phyloP scores from a whole-genome alignment of 2,797 vertebrate genomes.

The Crenichthys baileyi region DNA sequence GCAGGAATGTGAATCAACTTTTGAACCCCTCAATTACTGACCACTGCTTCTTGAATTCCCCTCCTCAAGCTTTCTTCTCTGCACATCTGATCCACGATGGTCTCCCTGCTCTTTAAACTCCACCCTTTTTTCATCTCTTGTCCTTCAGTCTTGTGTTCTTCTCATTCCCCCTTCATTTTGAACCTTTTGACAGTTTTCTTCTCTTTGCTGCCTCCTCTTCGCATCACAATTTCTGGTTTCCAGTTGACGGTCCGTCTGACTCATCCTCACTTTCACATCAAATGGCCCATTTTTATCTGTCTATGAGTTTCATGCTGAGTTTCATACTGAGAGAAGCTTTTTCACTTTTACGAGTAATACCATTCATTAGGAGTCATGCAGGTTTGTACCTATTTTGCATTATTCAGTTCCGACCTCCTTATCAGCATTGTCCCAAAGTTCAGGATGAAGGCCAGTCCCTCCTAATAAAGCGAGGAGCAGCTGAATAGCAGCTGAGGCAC shows the following conservation, averaged over 20 bases:
- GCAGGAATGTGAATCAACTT: conserved; percentile 46
- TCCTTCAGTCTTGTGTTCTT: not conserved
- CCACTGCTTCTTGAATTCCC: conserved; percentile 29
- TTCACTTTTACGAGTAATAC: not conserved
- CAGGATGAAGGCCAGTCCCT: conserved; percentile 11
- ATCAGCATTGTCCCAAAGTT: not conserved
- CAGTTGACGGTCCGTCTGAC: conserved; percentile 26
- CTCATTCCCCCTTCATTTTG: not conserved
- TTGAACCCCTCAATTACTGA: conserved; percentile 51
- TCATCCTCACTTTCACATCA: conserved; percentile 39
- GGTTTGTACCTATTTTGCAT: not conserved
- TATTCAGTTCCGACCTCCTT: not conserved
- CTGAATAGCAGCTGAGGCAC: conserved; percentile 58
- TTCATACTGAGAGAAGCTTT: conserved; percentile 11
- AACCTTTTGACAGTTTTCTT: not conserved
- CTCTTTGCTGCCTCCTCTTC: not conserved
- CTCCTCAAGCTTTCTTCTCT: conserved; percentile 1
- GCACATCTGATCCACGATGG: not conserved
- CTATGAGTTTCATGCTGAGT: conserved; percentile 8
- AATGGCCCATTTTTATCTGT: conserved; percentile 44
- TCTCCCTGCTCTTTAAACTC: conserved; percentile 10
- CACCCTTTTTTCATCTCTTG: not conserved
- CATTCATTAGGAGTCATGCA: not conserved
- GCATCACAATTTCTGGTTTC: conserved; percentile 8
- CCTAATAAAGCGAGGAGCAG: conserved; percentile 29